Conservation (phyloP, 2,888 invertebrate genomes). For the Caenorhabditis angaria region DNA sequence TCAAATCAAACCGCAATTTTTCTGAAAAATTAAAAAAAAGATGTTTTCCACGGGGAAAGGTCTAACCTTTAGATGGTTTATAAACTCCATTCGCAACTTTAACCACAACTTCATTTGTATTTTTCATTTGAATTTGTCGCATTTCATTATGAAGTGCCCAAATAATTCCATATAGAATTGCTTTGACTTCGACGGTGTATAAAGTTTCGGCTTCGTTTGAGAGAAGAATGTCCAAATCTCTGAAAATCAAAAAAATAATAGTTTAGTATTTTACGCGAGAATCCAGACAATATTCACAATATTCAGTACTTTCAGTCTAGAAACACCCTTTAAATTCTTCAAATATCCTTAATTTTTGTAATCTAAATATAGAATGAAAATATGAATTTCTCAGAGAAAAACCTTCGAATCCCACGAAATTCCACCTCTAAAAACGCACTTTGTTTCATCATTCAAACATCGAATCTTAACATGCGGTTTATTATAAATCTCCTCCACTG, state of each 20-base stretch:
- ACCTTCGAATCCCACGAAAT: too few relatives aligned
- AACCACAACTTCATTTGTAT: constrained; percentile 22
- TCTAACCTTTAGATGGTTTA: constrained; percentile 6
- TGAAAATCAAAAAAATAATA: constrained; percentile 9
- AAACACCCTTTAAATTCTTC: not conserved
- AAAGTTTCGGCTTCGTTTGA: constrained; percentile 6
- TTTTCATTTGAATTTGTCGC: constrained; percentile 16
- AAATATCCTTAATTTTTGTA: too few relatives aligned
- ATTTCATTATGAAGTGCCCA: constrained; percentile 19
- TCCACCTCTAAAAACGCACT: not conserved
- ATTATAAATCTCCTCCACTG: constrained; percentile 2
- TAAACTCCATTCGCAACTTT: constrained; percentile 33
- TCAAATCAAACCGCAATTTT: constrained; percentile 21
- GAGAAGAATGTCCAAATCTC: constrained; percentile 26
- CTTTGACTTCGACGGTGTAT: constrained; percentile 30
- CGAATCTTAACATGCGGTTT: constrained; percentile 13
- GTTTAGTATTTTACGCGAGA: not conserved
- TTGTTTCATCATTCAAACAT: constrained; percentile 16
- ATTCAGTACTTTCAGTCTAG: not conserved
- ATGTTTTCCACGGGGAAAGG: not conserved
- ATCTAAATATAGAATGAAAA: not conserved
- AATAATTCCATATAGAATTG: constrained; percentile 37
- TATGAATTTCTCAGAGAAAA: not conserved
- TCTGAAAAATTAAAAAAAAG: constrained; percentile 13
- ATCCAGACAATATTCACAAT: not conserved